These are phyloP conservation scores for Incurvaria masculella DNA, from an alignment of 2,888 invertebrate species.

Conservation along the genomic window DNA sequence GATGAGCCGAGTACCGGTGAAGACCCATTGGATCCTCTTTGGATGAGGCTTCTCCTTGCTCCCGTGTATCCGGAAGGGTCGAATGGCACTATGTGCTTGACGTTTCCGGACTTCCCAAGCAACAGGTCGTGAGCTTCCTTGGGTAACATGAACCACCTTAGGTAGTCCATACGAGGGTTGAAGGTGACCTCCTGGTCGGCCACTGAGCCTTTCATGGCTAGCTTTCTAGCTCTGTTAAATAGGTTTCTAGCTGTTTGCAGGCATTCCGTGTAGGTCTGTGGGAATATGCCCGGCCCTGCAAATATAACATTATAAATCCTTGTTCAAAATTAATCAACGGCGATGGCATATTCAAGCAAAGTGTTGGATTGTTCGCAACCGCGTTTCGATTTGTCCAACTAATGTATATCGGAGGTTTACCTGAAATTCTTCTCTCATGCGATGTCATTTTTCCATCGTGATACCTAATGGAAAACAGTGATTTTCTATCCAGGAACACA, in stretches of 20 bases:
- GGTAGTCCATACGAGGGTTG: slow-evolving; percentile 62
- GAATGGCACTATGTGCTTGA: slow-evolving; percentile 74
- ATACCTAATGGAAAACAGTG: slow-evolving; percentile 74
- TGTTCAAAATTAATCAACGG: too few relatives aligned
- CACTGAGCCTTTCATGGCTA: slow-evolving; percentile 69
- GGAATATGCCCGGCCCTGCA: slow-evolving; percentile 66
- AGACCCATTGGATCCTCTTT: slow-evolving; percentile 36
- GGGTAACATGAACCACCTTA: slow-evolving; percentile 88
- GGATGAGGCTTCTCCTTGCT: slow-evolving; percentile 45
- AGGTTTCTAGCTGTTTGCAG: slow-evolving; percentile 75
- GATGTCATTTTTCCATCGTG: slow-evolving; percentile 72
- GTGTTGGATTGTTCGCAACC: too few relatives aligned
- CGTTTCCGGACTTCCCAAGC: slow-evolving; percentile 69
- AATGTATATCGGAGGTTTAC: too few relatives aligned
- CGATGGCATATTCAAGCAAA: too few relatives aligned
- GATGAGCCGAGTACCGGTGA: slow-evolving; percentile 54
- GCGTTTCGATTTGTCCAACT: too few relatives aligned
- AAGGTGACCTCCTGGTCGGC: slow-evolving; percentile 74
- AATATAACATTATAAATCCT: slow-evolving; percentile 9
- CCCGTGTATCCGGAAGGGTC: slow-evolving; percentile 61
- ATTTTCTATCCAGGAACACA: slow-evolving; percentile 76
- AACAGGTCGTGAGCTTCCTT: slow-evolving; percentile 79
- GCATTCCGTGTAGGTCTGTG: slow-evolving; percentile 73
- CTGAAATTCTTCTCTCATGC: slow-evolving; percentile 66
- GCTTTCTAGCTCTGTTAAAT: slow-evolving; percentile 72